phyloP scores from a whole-genome alignment of 2,113 vertebrate species.

The human region GRCh38 chr15:36002501-36003000 shows the following conservation, averaged over 20 bases:
- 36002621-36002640: neutral
- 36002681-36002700: neutral
- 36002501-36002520: neutral
- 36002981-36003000: neutral
- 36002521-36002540: neutral
- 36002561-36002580: slow-evolving; percentile 19
- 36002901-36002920: neutral
- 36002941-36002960: neutral
- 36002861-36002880: neutral
- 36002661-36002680: neutral
- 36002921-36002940: neutral
- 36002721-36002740: neutral
- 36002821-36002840: neutral
- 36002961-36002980: neutral
- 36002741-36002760: neutral
- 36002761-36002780: neutral
- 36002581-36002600: neutral
- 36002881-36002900: neutral
- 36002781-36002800: neutral
- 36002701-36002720: neutral
- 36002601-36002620: neutral
- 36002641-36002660: neutral
- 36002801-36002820: neutral
- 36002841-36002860: neutral
- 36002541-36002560: neutral